phyloP scores from a whole-genome alignment of 1,140 invertebrate species.

The Cheumatopsyche charites region DNA sequence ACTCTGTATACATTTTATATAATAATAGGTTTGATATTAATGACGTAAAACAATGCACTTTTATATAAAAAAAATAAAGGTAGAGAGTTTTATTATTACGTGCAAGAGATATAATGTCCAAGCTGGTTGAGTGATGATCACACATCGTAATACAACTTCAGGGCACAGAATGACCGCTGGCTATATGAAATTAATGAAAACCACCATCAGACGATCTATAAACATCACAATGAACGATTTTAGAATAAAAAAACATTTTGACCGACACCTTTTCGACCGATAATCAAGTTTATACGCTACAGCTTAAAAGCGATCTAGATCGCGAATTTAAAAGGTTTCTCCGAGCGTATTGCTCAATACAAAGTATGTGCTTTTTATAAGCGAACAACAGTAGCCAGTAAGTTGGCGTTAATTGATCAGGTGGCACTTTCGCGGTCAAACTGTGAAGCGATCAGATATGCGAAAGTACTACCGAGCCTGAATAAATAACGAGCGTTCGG shows the following conservation, averaged over 20 bases:
- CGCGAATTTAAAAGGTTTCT: neutral
- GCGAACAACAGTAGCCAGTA: neutral
- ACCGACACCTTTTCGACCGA: too few species aligned
- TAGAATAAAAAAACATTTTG: too few species aligned
- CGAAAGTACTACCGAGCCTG: conserved; percentile 18
- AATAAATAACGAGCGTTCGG: conserved; percentile 25
- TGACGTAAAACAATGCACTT: conserved; percentile 33
- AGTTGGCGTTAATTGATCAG: conserved; percentile 36
- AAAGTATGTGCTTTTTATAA: too few species aligned
- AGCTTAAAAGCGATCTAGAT: too few species aligned
- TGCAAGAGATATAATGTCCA: conserved; percentile 22
- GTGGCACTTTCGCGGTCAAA: conserved; percentile 37
- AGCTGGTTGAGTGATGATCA: conserved; percentile 36
- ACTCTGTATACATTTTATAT: neutral
- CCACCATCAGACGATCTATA: conserved; percentile 17
- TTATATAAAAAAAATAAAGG: conserved; percentile 27
- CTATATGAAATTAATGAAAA: conserved; percentile 22
- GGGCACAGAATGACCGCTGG: conserved; percentile 7
- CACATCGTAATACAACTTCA: conserved; percentile 32
- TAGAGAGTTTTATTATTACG: conserved; percentile 19
- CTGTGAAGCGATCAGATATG: conserved; percentile 38
- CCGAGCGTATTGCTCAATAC: conserved; percentile 18
- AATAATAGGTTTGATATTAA: conserved; percentile 33
- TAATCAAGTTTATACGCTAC: too few species aligned
- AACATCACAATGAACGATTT: conserved; percentile 16